These are phyloP conservation scores for Anguilla rostrata DNA, from an alignment of 2,113 vertebrate species.

Conservation along the genomic window DNA sequence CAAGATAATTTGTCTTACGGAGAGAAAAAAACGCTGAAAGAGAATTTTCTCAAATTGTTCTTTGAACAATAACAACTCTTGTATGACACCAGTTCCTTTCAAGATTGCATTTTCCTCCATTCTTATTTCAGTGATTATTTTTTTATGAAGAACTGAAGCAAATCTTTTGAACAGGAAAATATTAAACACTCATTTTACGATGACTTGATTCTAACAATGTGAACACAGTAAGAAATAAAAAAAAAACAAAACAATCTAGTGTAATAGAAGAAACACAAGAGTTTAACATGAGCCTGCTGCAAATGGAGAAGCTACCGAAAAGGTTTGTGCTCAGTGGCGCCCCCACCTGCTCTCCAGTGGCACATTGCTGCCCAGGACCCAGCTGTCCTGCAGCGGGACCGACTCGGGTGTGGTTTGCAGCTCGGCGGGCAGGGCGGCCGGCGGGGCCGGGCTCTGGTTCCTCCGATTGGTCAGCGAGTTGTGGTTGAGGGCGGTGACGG, in stretches of 20 bases:
- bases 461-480: slow-evolving; percentile 87
- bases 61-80: not conserved
- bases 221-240: not conserved
- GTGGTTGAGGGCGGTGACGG: slow-evolving; percentile 93
- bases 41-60: not conserved
- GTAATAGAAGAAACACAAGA: not conserved
- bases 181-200: not conserved
- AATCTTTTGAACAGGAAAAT: not conserved
- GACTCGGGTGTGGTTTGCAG: slow-evolving; percentile 99
- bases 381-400: slow-evolving; percentile 99
- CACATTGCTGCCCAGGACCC: slow-evolving; percentile 99
- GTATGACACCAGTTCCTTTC: not conserved
- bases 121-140: not conserved
- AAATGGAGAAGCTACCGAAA: not conserved
- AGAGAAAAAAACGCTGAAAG: not conserved
- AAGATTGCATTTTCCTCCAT: not conserved
- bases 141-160: not conserved
- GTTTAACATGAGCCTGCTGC: no score
- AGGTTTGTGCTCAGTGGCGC: not conserved
- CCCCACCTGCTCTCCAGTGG: slow-evolving; percentile 98
- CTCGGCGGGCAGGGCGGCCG: slow-evolving; percentile 97
- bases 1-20: not conserved
- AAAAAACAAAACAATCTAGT: not conserved
- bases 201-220: not conserved
- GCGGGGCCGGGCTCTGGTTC: slow-evolving; percentile 93